phyloP scores from a whole-genome alignment of 2,888 invertebrate species.

The Amblyjoppa proteus region DNA sequence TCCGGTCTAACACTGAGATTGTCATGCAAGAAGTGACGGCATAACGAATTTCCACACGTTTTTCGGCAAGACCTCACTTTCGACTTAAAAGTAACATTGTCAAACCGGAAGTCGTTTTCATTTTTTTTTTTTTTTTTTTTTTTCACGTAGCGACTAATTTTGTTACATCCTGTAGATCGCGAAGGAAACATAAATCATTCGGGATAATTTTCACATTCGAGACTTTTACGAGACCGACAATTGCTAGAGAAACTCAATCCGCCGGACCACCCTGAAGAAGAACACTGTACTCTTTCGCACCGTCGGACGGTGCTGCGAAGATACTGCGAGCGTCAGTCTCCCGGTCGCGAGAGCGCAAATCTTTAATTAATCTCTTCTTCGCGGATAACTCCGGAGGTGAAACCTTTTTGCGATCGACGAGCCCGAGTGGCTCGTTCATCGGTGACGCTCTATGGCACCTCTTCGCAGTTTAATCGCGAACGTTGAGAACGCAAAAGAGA shows the following conservation, averaged over 20 bases:
- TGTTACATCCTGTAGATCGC: background rate
- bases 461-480: constrained; percentile 16
- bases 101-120: too few species aligned
- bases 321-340: background rate
- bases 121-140: background rate
- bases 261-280: constrained; percentile 30
- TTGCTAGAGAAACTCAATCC: constrained; percentile 42
- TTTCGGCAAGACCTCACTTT: too few species aligned
- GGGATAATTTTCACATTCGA: constrained; percentile 11
- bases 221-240: constrained; percentile 35
- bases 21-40: too few species aligned
- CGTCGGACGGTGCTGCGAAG: background rate
- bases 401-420: background rate
- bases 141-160: background rate
- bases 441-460: background rate
- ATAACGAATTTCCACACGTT: too few species aligned
- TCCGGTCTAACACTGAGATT: too few species aligned
- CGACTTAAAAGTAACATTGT: too few species aligned
- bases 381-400: background rate
- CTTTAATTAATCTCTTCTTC: constrained; percentile 13
- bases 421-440: background rate
- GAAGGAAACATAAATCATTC: background rate
- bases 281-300: background rate
- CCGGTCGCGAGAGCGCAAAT: background rate
- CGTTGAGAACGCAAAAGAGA: constrained; percentile 2